Evolutionary conservation across 2,888 invertebrate species (phyloP), one percentile per base, ranked within the genome.

Genomic region (Onchidella celtica): DNA sequence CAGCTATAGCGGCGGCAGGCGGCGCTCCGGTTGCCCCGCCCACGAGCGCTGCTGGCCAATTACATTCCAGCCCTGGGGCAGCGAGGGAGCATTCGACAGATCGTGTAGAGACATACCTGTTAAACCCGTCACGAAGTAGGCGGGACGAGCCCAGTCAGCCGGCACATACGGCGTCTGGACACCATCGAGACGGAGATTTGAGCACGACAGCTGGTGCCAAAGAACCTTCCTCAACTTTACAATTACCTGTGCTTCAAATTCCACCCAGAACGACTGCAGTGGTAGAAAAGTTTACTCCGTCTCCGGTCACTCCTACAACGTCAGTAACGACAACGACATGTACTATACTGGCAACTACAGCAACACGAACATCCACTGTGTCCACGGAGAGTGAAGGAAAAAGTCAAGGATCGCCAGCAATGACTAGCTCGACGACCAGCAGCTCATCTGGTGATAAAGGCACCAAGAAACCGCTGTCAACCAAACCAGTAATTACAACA

Each of bases 41-140:
- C 21, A 27, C 27, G 27, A 38, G 63, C 74, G 17, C 38, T 40
- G 61, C 40, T 40, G 66, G n/a, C 21, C 66, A 65, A 55, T 21
- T 3, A 36, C 34, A 63, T 40, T 68, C 68, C 40, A 29, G 47
- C 32, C 57, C 69, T 47, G 38, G 74, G 63, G 66, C 74, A 14
- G 24, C 68, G 29, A 57, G n/a, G 0, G 82, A 82, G 40, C 40
- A 36, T n/a, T 65, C 74, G 27, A 82, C 79, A 6, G 82, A 82
- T 61, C 82, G 74, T 47, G 11, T 57, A 34, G 78, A 82, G 61
- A 40, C 47, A 34, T 68, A 82, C 27, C 36, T 69, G 14, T 17
- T 59, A n/a, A 68, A 69, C 27, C 68, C 61, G 17, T 27, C 47
- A 11, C 32, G 34, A 3, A 38, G 29, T 55, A 81, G 34, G 27